Evolutionary conservation across 1,140 invertebrate species (phyloP), one percentile per base, ranked within the genome.

Genomic region (Diabrotica virgifera): DNA sequence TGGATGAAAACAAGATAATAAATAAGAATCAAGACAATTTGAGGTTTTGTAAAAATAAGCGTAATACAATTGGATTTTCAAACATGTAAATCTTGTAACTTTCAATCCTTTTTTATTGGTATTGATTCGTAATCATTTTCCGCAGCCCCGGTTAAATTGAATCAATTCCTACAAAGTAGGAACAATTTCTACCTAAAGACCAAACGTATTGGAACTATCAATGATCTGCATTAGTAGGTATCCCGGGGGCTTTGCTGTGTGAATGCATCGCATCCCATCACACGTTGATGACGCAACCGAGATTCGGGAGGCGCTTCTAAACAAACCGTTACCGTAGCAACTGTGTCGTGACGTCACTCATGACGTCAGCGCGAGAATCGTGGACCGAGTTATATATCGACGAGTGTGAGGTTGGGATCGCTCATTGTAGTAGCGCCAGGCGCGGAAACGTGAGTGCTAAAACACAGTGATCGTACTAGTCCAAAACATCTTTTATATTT

Each of bases 401-500:
- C 74, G 70, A 68, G 66, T 66, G 8, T n/a, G 69, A 64, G 68
- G 61, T 69, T 65, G 55, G 67, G 50, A 65, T 64, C 71, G 74
- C 76, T n/a, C 74, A 77, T 74, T 77, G 74, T 76, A 67, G 40
- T 10, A 71, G 73, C 74, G 69, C 73, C 65, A 70, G 71, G 73
- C 73, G 74, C 76, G 74, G 63, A 64, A 24, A 66, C 72, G 76
- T 72, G 70, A 70, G 74, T 75, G 73, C 70, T 70, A 70, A 63
- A 69, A 67, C 65, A 65, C 35, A 70, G 76, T 77, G 75, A 74
- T 72, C 66, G 68, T 72, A 70, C 74, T 75, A 76, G 74, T 77
- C 74, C 76, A 76, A 24, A 46, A 46, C 74, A 74, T 73, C 73
- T 76, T 77, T 76, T 77, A 75, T 77, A 77, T 77, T 76, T 77